Evolutionary conservation across 2,888 invertebrate species (phyloP), one percentile per base, ranked within the genome.

Genomic region (Rotaria magnacalcarata): DNA sequence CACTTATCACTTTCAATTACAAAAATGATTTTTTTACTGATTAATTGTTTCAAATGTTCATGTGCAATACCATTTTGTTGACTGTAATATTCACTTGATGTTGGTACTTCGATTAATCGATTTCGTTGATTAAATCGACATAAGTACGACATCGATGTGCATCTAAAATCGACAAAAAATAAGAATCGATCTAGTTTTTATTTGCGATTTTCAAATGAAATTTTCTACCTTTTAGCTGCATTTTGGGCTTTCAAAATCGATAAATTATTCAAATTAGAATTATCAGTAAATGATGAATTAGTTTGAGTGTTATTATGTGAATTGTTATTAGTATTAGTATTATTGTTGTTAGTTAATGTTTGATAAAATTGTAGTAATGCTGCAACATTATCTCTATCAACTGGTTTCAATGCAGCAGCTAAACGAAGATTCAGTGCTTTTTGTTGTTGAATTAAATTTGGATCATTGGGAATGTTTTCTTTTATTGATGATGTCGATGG

Each of bases 71-170:
- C 47, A 67, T 67, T 16, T 41, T 67, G 67, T 34, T 67, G 67
- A 34, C 34, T 67, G 19, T 34, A 67, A 47, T 47, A 80, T 80
- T 80, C 80, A 80, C 80, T 80, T 47, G 80, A 47, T 67, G 67
- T 34, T 80, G 80, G 43, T 19, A 80, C 19, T 80, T 80, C 80
- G 47, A 80, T 80, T 47, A 80, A 24, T n/a, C 80, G 80, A 47
- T 80, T 80, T 21, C 80, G 80, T 80, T 47, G 47, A 47, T 47
- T 43, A 80, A 80, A 80, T 24, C 80, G 80, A 47, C 80, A 80
- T 80, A 80, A 80, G 47, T 47, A 80, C 5, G 80, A 11, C 47
- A 80, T 80, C 5, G 80, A 47, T 47, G 47, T n/a, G 11, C 47
- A 24, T 41, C 67, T 67, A 67, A 34, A 34, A 34, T 34, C 5